Evolutionary conservation across 1,140 invertebrate species (phyloP), one percentile per base, ranked within the genome.

Genomic region (Stratiolaelaps scimitus): DNA sequence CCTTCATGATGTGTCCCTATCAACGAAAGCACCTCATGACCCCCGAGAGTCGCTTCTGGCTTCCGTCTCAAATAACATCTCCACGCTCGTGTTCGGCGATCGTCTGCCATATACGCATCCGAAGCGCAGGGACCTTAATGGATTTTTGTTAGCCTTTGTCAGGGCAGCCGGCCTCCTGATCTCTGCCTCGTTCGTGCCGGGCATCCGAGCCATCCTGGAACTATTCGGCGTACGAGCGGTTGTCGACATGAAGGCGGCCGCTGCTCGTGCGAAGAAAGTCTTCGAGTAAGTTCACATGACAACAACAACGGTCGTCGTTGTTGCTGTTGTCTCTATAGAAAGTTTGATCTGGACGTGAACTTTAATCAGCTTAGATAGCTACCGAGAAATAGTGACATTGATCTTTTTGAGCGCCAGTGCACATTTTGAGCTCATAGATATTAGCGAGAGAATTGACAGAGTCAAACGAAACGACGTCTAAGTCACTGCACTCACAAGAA

Each of bases 221-320:
- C 4, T 48, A 7, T 48, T 48, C 4, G 28, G 28, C 19, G 28
- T 48, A 48, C 20, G 28, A 15, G 5, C 15, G 5, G 47, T 48
- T 4, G 15, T 6, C 7, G 28, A 48, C 47, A 23, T 48, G 20
- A 28, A 23, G 4, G 28, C 20, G 19, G 15, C 47, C 28, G 47
- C 47, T 4, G 28, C 20, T 7, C 19, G 4, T 19, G 28, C 47
- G 19, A 48, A 28, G 5, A 15, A 48, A 4, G 28, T 48, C 15
- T 48, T 48, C 47, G 15, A 48, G 47, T 48, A 28, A 48, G 47
- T 48, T n/a, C n/a, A n/a, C n/a, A n/a, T n/a, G n/a, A n/a, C n/a
- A n/a, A n/a, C n/a, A n/a, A n/a, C n/a, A n/a, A n/a, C n/a, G n/a
- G n/a, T n/a, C n/a, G n/a, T n/a, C n/a, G n/a, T n/a, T n/a, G n/a